Base-by-base conservation (phyloP, 2,888 invertebrate genomes). In the Cantharis rufa region DNA sequence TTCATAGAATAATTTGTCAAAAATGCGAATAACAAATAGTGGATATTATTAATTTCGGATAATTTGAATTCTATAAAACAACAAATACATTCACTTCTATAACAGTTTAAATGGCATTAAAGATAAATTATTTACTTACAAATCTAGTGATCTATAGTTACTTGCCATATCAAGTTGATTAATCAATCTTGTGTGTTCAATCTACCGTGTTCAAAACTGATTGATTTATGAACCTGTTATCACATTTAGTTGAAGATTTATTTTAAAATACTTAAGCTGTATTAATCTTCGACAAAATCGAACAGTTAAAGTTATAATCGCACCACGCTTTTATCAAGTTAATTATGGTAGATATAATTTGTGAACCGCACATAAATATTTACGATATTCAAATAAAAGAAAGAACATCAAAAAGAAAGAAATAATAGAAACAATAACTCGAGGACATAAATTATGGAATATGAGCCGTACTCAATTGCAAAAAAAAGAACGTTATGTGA, bases 211-310 rank as follows among this genome's bases (percentile, higher is more conserved):
- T 75, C 78, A 77, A 80, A 81, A 81, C 80, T 82, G 82, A 82
- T 81, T 82, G 82, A 82, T 82, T 82, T 82, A 82, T 81, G 81
- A 80, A 81, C 79, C 80, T 80, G 81, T 81, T 82, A 82, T 81
- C 80, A 75, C 79, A 78, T 79, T 76, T 72, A 80, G 64, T 74
- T 77, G 69, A 71, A 77, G 75, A 70, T 73, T 79, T 79, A 75
- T 69, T 74, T 76, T 75, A 66, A 61, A 63, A 63, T 68, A 66
- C 28, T 28, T 24, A 27, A 74, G 70, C 73, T 70, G 63, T 70
- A 72, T 73, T 75, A 70, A 75, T 75, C 75, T 75, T 75, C 63
- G 21, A 63, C 13, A 24, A 66, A 66, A 66, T 3, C n/a, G n/a
- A 66, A 66, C 64, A 66, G 24, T 66, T 18, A 66, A 66, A 66